phyloP scores from a whole-genome alignment of 2,797 vertebrate genomes.

The Jordanella pulchra region DNA sequence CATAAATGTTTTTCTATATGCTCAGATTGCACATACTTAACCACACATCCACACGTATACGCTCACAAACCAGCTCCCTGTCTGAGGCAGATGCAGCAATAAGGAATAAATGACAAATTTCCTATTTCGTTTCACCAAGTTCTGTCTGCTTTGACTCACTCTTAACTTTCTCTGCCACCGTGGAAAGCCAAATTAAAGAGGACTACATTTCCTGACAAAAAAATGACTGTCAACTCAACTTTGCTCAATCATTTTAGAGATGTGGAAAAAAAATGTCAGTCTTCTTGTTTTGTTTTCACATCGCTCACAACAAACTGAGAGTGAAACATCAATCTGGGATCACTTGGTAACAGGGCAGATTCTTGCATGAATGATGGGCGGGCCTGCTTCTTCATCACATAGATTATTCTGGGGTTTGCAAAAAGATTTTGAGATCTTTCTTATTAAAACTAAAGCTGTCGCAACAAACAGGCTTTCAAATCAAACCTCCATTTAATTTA shows the following conservation, averaged over 20 bases:
- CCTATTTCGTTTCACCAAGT: slow-evolving; percentile 83
- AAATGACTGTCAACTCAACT: slow-evolving; percentile 70
- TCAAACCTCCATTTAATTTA: neutral
- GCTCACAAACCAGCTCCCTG: slow-evolving; percentile 57
- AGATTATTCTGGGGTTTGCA: neutral
- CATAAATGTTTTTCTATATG: slow-evolving; percentile 28
- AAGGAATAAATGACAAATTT: slow-evolving; percentile 85
- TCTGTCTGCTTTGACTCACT: slow-evolving; percentile 88
- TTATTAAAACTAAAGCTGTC: neutral
- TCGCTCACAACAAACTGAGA: slow-evolving; percentile 30
- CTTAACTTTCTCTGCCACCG: slow-evolving; percentile 89
- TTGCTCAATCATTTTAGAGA: slow-evolving; percentile 58
- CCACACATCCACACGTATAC: slow-evolving; percentile 18
- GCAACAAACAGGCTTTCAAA: neutral
- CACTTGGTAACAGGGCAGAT: slow-evolving; percentile 4
- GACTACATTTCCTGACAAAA: slow-evolving; percentile 78
- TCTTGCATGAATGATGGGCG: neutral
- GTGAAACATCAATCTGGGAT: slow-evolving; percentile 41
- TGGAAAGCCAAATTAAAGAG: slow-evolving; percentile 83
- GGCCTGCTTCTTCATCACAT: neutral
- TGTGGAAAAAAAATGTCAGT: slow-evolving; percentile 27
- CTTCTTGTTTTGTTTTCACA: slow-evolving; percentile 28
- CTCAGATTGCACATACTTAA: slow-evolving; percentile 8
- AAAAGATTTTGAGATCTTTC: neutral
- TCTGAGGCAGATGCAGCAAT: slow-evolving; percentile 70